These are phyloP conservation scores for Anolis sagrei DNA, from an alignment of 2,113 vertebrate species.

Conservation along the genomic window DNA sequence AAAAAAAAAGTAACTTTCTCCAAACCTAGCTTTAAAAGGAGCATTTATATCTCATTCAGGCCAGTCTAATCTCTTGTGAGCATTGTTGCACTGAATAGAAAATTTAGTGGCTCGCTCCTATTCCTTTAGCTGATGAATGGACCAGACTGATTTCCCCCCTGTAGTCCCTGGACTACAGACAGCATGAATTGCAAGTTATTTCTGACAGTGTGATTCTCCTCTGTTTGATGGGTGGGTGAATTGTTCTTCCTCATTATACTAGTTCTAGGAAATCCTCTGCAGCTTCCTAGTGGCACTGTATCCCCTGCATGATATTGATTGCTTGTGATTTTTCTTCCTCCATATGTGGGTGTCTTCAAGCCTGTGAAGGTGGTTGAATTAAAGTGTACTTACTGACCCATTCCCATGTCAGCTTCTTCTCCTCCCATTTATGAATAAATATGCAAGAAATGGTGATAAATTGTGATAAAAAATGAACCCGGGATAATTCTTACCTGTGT, in stretches of 20 bases:
- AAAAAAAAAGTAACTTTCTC: no score
- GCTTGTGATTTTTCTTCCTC: background rate
- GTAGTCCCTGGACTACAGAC: no score
- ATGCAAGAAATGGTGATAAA: no score
- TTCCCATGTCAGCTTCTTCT: background rate
- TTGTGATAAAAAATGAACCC: no score
- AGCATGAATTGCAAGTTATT: no score
- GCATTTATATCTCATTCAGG: background rate
- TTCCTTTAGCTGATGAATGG: background rate
- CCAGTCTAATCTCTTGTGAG: background rate
- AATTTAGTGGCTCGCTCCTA: no score
- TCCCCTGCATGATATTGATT: background rate
- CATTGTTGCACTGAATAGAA: background rate
- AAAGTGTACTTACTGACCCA: no score
- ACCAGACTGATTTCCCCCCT: background rate
- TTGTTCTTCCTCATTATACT: background rate
- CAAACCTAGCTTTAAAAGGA: no score
- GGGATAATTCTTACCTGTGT: no score
- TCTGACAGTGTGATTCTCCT: background rate
- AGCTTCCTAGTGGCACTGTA: background rate
- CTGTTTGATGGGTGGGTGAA: background rate
- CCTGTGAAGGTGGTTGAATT: background rate
- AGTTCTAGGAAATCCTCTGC: background rate
- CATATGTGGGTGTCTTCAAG: background rate
- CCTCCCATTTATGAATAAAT: background rate